phyloP scores from a whole-genome alignment of 1,140 invertebrate species.

The Steinernema feltiae region DNA sequence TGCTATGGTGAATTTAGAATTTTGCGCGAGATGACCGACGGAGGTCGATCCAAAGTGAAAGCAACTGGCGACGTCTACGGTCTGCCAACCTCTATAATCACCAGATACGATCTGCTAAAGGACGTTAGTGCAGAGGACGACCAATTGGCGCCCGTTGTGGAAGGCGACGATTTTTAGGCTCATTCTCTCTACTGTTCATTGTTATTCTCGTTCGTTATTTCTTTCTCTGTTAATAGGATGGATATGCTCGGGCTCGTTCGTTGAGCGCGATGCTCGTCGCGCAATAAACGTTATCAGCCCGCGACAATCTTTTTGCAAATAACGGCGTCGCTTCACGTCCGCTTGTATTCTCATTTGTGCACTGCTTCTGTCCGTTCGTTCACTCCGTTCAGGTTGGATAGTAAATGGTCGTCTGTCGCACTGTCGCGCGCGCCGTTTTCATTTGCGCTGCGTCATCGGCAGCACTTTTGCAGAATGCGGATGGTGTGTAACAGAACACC shows the following conservation, averaged over 20 bases:
- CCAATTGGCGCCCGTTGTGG: conserved; percentile 35
- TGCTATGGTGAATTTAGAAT: no score
- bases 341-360: not conserved
- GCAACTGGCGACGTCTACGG: conserved; percentile 35
- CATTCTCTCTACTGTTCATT: conserved; percentile 16
- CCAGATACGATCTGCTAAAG: conserved; percentile 40
- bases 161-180: conserved; percentile 40
- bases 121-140: conserved; percentile 38
- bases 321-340: not conserved
- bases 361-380: no score
- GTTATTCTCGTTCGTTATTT: not conserved
- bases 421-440: no score
- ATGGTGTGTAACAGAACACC: no score
- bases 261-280: not conserved
- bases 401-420: no score
- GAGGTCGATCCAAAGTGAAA: conserved; percentile 23
- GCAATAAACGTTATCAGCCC: conserved; percentile 3
- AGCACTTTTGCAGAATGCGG: no score
- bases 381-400: no score
- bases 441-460: no score
- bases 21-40: conserved; percentile 37
- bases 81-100: conserved; percentile 29
- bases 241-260: not conserved
- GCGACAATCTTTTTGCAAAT: not conserved
- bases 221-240: no score